Evolutionary conservation across 1,140 invertebrate genomes (phyloP).

Genomic region (Gryon sp.): DNA sequence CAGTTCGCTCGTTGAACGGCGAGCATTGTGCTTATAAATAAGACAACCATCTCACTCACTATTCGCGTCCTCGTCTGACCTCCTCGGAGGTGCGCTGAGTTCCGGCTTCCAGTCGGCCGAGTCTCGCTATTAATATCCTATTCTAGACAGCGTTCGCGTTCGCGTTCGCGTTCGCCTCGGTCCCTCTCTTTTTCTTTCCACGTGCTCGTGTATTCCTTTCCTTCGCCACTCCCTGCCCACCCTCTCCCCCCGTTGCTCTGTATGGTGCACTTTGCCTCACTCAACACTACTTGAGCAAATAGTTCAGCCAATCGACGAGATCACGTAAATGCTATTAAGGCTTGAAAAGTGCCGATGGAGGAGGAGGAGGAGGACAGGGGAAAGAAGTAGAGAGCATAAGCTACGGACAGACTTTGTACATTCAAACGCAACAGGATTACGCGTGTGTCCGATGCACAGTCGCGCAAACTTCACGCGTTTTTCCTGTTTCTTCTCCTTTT

Average conservation of each 20-base stretch:
- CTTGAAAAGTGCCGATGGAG: slow-evolving; percentile 14
- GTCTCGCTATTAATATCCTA: slow-evolving; percentile 65
- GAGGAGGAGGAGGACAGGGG: neutral
- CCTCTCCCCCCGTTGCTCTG: neutral
- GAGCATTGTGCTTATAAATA: slow-evolving; percentile 68
- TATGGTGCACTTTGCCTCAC: slow-evolving; percentile 51
- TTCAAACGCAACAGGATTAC: slow-evolving; percentile 32
- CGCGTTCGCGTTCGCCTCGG: too few species aligned
- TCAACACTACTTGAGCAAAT: slow-evolving; percentile 61
- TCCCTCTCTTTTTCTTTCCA: slow-evolving; percentile 55
- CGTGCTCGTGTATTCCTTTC: slow-evolving; percentile 56
- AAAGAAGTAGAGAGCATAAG: neutral
- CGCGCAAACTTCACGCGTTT: slow-evolving; percentile 18
- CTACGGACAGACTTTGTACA: slow-evolving; percentile 46
- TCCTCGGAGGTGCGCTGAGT: slow-evolving; percentile 63
- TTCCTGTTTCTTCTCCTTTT: neutral
- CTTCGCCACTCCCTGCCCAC: slow-evolving; percentile 13
- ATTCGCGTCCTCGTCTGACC: slow-evolving; percentile 44
- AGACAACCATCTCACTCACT: slow-evolving; percentile 45
- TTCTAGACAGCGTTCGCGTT: slow-evolving; percentile 49
- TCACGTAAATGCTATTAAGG: slow-evolving; percentile 63
- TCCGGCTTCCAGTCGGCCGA: slow-evolving; percentile 66
- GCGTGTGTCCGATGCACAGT: neutral
- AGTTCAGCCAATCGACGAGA: slow-evolving; percentile 62
- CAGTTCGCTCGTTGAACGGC: slow-evolving; percentile 41